Evolutionary conservation across 2,888 invertebrate species (phyloP).

Genomic region (Catocala nupta): DNA sequence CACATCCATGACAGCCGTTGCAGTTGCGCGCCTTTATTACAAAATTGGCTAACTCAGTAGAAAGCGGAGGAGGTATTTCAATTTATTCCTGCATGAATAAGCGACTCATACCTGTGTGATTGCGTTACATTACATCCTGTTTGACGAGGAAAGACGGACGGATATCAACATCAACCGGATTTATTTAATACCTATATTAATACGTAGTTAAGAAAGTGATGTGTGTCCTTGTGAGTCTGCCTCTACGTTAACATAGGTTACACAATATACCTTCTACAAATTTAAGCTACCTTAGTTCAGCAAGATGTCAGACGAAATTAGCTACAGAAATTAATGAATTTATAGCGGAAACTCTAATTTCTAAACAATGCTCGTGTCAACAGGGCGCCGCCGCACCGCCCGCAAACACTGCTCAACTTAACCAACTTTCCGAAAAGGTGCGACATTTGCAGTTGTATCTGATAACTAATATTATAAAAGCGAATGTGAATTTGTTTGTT

Average conservation of each 20-base stretch:
- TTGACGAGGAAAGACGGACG: constrained; percentile 23
- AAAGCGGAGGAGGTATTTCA: constrained; percentile 34
- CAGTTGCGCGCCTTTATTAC: constrained; percentile 33
- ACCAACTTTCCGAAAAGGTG: constrained; percentile 48
- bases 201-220: constrained; percentile 16
- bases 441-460: too few relatives aligned
- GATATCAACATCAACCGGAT: constrained; percentile 16
- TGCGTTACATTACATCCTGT: constrained; percentile 33
- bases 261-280: not conserved
- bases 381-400: constrained; percentile 6
- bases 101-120: constrained; percentile 24
- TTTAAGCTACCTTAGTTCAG: not conserved
- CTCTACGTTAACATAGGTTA: too few relatives aligned
- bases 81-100: constrained; percentile 34
- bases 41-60: constrained; percentile 30
- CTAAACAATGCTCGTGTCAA: constrained; percentile 36
- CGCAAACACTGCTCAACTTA: constrained; percentile 26
- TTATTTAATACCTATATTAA: constrained; percentile 19
- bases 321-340: constrained; percentile 41
- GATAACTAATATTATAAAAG: too few relatives aligned
- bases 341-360: constrained; percentile 37
- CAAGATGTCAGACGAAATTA: constrained; percentile 9
- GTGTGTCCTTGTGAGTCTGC: not conserved
- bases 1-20: constrained; percentile 30
- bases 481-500: too few relatives aligned